phyloP scores from a whole-genome alignment of 1,140 invertebrate genomes.

The Drosophila santomea region DNA sequence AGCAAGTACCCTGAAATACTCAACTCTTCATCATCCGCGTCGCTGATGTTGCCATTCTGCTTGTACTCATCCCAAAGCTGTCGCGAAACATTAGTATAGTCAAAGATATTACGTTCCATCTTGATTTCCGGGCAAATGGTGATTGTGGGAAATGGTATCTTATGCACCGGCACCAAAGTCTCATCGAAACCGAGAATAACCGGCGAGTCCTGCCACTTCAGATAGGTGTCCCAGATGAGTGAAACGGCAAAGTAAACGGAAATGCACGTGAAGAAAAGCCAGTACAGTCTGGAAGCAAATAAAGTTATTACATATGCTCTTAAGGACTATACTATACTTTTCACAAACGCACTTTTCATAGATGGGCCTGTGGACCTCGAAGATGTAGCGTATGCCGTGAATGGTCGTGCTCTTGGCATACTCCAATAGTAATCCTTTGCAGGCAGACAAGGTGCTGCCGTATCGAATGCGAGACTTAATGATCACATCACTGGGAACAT shows the following conservation, averaged over 20 bases:
- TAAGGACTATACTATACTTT: too few relatives aligned
- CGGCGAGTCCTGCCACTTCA: slow-evolving; percentile 87
- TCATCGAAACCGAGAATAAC: slow-evolving; percentile 88
- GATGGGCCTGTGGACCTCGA: slow-evolving; percentile 81
- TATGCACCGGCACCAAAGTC: slow-evolving; percentile 86
- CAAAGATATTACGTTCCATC: slow-evolving; percentile 85
- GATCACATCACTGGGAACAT: slow-evolving; percentile 79
- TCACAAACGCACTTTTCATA: slow-evolving; percentile 74
- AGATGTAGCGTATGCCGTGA: slow-evolving; percentile 84
- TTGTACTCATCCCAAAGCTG: slow-evolving; percentile 58
- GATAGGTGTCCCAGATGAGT: slow-evolving; percentile 86
- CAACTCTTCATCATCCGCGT: slow-evolving; percentile 69
- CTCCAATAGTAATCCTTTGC: slow-evolving; percentile 80
- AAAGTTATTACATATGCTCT: not conserved
- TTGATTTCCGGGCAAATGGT: slow-evolving; percentile 88
- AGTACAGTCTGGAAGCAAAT: slow-evolving; percentile 62
- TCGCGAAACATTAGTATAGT: slow-evolving; percentile 85
- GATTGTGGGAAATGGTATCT: slow-evolving; percentile 88
- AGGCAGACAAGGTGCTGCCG: slow-evolving; percentile 69
- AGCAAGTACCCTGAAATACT: slow-evolving; percentile 26
- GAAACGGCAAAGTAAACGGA: slow-evolving; percentile 79
- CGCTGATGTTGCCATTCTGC: slow-evolving; percentile 29
- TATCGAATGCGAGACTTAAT: slow-evolving; percentile 79
- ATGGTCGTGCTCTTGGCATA: slow-evolving; percentile 84
- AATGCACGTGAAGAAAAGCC: slow-evolving; percentile 74